Percentiles rank a stretch among this genome's conserved stretches.
These are phyloP conservation scores for Lasioglossum leucozonium DNA, from an alignment of 2,888 invertebrate genomes.

Conservation along the genomic window DNA sequence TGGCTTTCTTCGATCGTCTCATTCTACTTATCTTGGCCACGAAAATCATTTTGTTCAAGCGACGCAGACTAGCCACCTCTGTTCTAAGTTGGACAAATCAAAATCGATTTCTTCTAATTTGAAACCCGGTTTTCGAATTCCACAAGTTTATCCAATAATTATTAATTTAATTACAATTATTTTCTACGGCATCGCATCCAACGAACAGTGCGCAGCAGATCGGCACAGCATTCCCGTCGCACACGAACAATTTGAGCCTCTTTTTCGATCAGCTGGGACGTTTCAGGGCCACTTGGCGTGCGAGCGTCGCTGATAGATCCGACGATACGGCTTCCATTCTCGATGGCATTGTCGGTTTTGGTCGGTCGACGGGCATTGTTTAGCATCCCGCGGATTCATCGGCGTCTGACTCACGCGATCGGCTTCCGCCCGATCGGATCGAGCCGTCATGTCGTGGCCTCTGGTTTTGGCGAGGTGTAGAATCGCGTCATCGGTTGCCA, in stretches of 20 bases:
- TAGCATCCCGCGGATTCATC: slow-evolving; percentile 76
- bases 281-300: slow-evolving; percentile 54
- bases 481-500: slow-evolving; percentile 51
- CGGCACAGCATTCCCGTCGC: neutral
- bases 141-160: no score
- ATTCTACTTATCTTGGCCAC: neutral
- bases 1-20: neutral
- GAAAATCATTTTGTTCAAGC: neutral
- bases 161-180: no score
- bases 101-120: neutral
- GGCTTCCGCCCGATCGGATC: slow-evolving; percentile 76
- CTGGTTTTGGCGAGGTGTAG: slow-evolving; percentile 56
- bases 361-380: slow-evolving; percentile 77
- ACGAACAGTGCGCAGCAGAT: neutral
- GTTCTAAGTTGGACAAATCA: neutral
- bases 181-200: no score
- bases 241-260: neutral
- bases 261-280: neutral
- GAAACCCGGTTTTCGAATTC: no score
- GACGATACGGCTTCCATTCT: slow-evolving; percentile 72
- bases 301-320: slow-evolving; percentile 65
- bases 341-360: slow-evolving; percentile 76
- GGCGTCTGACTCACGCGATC: slow-evolving; percentile 79
- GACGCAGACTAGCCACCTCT: neutral
- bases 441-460: slow-evolving; percentile 55